These are phyloP conservation scores for Bombus waltoni DNA, from an alignment of 1,140 invertebrate species.

Conservation along the genomic window DNA sequence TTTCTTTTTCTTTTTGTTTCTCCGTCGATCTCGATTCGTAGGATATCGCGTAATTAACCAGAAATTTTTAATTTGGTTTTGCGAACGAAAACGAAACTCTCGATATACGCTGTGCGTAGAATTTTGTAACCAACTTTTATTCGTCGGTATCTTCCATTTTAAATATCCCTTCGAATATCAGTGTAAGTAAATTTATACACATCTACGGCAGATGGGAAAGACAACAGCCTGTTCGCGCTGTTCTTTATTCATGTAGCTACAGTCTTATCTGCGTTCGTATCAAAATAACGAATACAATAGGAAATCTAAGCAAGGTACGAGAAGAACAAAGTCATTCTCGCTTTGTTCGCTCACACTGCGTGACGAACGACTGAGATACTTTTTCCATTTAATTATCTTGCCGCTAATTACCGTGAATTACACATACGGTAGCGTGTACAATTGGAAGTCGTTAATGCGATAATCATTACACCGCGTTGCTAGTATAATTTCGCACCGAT, in stretches of 20 bases:
- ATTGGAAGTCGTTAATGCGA: neutral
- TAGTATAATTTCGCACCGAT: neutral
- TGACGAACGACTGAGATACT: constrained; percentile 1
- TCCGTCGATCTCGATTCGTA: neutral
- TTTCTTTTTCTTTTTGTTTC: neutral
- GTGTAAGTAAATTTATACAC: neutral
- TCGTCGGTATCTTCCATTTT: neutral
- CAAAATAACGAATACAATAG: neutral
- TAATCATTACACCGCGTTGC: neutral
- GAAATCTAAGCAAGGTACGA: neutral
- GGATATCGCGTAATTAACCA: too few relatives aligned
- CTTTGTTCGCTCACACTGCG: neutral
- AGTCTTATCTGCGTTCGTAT: neutral
- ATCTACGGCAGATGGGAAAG: neutral
- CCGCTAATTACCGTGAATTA: constrained; percentile 32
- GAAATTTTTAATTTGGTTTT: neutral
- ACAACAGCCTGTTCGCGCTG: neutral
- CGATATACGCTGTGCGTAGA: too few relatives aligned
- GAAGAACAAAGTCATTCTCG: neutral
- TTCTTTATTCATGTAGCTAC: neutral
- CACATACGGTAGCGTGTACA: neutral
- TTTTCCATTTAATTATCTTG: constrained; percentile 50
- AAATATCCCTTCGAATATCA: neutral
- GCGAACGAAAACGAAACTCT: neutral
- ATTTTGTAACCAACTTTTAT: too few relatives aligned